Percentiles rank a stretch among this genome's conserved stretches.
Conservation (phyloP, 2,113 vertebrate species). For the Hemichromis elongatus region DNA sequence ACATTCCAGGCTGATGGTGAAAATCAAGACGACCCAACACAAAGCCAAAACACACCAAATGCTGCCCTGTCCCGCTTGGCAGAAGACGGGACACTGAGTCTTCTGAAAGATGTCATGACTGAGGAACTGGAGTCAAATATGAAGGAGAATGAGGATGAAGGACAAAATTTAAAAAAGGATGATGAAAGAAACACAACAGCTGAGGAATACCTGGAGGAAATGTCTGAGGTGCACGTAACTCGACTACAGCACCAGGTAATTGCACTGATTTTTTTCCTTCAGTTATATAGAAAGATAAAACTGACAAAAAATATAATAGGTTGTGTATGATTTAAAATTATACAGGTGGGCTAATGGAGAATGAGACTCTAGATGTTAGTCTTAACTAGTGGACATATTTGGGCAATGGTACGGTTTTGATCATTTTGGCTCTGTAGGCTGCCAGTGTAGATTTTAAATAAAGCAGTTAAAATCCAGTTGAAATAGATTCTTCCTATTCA, state of each 20-base stretch:
- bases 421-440: not conserved
- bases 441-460: not conserved
- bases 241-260: slow-evolving; percentile 52
- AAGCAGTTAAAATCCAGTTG: not conserved
- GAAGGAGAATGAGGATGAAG: not conserved
- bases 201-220: not conserved
- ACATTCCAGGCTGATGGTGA: not conserved
- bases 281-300: not conserved
- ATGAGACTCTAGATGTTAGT: accelerated
- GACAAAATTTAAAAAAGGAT: not conserved
- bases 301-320: not conserved
- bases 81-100: not conserved
- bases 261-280: not conserved
- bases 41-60: not conserved
- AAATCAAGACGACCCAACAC: not conserved
- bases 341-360: not conserved
- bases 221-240: slow-evolving; percentile 13
- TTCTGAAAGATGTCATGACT: not conserved
- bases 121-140: not conserved
- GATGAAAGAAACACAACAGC: not conserved
- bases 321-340: not conserved
- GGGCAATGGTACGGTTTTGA: not conserved
- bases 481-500: not conserved
- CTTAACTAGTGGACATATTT: not conserved
- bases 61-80: not conserved